These are phyloP conservation scores for Cerceris ruficornis DNA, from an alignment of 2,888 invertebrate species.

Conservation along the genomic window DNA sequence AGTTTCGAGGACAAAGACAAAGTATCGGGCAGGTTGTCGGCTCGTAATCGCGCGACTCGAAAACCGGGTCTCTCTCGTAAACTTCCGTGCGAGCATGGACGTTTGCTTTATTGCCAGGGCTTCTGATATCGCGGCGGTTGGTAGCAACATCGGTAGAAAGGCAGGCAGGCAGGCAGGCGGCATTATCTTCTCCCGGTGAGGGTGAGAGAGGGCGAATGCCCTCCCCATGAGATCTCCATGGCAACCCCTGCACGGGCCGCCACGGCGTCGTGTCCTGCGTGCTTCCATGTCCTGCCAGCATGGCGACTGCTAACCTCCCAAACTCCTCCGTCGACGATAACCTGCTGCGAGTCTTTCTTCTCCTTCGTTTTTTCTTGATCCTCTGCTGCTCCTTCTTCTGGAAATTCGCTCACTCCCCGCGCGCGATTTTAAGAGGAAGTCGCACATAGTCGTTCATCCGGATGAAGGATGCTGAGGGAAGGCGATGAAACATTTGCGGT, in stretches of 20 bases:
- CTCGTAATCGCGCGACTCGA: conserved; percentile 66
- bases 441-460: neutral
- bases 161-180: conserved; percentile 69
- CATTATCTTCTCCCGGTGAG: conserved; percentile 78
- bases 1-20: conserved; percentile 36
- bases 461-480: conserved; percentile 8
- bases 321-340: conserved; percentile 71
- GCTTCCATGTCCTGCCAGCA: conserved; percentile 77
- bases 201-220: conserved; percentile 79
- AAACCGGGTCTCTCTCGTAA: conserved; percentile 67
- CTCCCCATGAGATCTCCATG: conserved; percentile 79
- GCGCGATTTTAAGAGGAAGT: conserved; percentile 5
- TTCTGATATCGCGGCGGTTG: conserved; percentile 78
- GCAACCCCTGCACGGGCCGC: conserved; percentile 79
- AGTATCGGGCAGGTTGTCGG: conserved; percentile 66
- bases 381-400: neutral
- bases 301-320: conserved; percentile 78
- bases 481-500: neutral
- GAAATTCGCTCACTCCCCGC: conserved; percentile 12
- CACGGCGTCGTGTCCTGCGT: conserved; percentile 77
- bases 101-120: conserved; percentile 78
- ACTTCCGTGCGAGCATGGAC: conserved; percentile 61
- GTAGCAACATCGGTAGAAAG: conserved; percentile 70
- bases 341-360: conserved; percentile 51
- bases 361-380: conserved; percentile 21